Base-by-base conservation (phyloP, 2,797 vertebrate genomes). In the Microchirus variegatus region DNA sequence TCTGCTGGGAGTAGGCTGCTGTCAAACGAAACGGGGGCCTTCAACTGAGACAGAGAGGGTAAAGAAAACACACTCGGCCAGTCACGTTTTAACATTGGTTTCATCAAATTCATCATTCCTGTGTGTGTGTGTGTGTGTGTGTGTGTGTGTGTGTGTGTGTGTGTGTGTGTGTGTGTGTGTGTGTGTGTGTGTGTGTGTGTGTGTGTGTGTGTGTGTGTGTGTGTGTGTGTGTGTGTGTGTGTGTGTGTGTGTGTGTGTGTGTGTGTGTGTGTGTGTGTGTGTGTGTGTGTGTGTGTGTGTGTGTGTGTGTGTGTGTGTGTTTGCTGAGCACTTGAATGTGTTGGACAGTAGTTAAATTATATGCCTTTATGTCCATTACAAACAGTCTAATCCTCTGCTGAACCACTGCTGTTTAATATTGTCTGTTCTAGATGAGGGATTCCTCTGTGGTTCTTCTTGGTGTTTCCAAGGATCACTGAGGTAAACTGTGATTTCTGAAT, bases 21-120 rank as follows among this genome's bases (percentile, higher is more conserved):
- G 53, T 73, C 71, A 64, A 59, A 73, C 68, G 53, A 64, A 59
- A 73, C 68, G 53, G 17, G 17, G 58, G 63, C 62, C 68, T 74
- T 75, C 56, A 45, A 55, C 37, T 40, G 18, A 76, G 63, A 48
- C 22, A 2, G 18, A 49, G 63, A 50, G 52, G 49, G 62, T 50
- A 73, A 72, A 77, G 48, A 77, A 78, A 72, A 76, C 65, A 73
- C 46, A 53, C 58, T 51, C n/a, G 53, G 8, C 1, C 38, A 1
- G 16, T 62, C 65, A 55, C 9, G 1, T 65, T 73, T 67, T 79
- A 67, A 53, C 47, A 62, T 67, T 75, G 53, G 31, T 6, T 31
- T 31, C 31, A 31, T 79, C 70, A 53, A 44, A 62, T 67, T 75
- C 53, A 64, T 59, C 50, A 50, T 56, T 63, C 9, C 49, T 40